These are phyloP conservation scores for Cephus nigrinus DNA, from an alignment of 2,888 invertebrate genomes.

Conservation along the genomic window DNA sequence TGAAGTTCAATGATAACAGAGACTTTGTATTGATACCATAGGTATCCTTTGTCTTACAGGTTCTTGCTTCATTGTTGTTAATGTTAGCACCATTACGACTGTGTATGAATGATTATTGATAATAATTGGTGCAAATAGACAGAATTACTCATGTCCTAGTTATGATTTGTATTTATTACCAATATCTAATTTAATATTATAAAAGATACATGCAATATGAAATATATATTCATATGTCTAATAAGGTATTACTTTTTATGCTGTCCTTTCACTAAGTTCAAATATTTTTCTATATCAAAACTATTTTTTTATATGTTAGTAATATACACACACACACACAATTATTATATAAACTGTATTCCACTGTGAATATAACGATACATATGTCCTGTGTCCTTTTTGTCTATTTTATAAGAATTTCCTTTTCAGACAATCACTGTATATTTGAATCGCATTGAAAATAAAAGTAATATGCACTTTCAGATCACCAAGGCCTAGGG, in stretches of 20 bases:
- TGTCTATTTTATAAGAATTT: not conserved
- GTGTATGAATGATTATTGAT: not conserved
- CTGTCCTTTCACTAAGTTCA: not conserved
- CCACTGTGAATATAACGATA: not conserved
- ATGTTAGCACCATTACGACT: not conserved
- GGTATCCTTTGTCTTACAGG: not conserved
- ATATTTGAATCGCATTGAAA: not conserved
- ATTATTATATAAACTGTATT: not conserved
- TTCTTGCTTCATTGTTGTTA: not conserved
- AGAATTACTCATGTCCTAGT: not conserved
- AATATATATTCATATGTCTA: not conserved
- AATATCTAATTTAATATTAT: not conserved
- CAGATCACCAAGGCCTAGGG: slow-evolving; percentile 76
- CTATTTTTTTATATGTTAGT: not conserved
- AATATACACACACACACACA: not conserved
- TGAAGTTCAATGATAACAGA: not conserved
- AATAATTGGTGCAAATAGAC: not conserved
- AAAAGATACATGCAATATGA: not conserved
- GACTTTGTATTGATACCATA: not conserved
- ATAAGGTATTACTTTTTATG: not conserved
- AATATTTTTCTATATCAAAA: not conserved
- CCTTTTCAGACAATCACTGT: not conserved
- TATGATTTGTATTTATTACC: not conserved
- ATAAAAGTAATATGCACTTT: not conserved
- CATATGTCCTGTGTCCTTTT: not conserved